Base-by-base conservation (phyloP, 2,113 vertebrate genomes). In the Poeciliopsis turrubarensis region DNA sequence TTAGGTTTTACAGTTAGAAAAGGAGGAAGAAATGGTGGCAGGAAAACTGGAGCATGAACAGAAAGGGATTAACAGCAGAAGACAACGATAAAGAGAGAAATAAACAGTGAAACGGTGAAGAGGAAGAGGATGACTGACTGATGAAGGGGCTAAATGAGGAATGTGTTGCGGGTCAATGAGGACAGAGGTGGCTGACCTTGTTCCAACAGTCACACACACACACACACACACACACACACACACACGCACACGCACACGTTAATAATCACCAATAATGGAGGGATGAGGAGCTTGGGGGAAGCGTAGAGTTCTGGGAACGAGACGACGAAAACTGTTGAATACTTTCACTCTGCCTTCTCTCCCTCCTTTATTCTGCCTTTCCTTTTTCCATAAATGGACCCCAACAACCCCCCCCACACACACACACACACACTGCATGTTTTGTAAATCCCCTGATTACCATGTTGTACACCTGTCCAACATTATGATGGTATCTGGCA, bases 401-500 rank as follows among this genome's bases (percentile, higher is more conserved):
- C 31, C 31, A 5, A 0, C 31, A 6, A 0, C 34, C 10, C 9
- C 32, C 32, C 34, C 34, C 34, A 8, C 34, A 29, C 0, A 1
- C 10, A 37, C 34, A 37, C 34, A 37, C 69, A 39, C 51, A 61
- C 73, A 60, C 66, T 57, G 75, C 67, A 74, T 29, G 60, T 26
- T 70, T 74, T 77, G 39, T 88, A 89, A 92, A 93, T 93, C 90
- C 19, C 91, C 91, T 83, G 87, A 91, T 93, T 91, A 92, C 87
- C 85, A 87, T 79, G 85, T 90, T 84, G 81, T 91, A 89, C 91
- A 93, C 88, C 91, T 92, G 91, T 92, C 89, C 88, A 89, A 88
- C 80, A 90, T 91, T 89, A 84, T 85, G 90, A 91, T 90, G 90
- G 80, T 91, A 90, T 92, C 86, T 90, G 89, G 87, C 90, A 91